These are phyloP conservation scores for Volucella bombylans DNA, from an alignment of 2,888 invertebrate species.

Conservation along the genomic window DNA sequence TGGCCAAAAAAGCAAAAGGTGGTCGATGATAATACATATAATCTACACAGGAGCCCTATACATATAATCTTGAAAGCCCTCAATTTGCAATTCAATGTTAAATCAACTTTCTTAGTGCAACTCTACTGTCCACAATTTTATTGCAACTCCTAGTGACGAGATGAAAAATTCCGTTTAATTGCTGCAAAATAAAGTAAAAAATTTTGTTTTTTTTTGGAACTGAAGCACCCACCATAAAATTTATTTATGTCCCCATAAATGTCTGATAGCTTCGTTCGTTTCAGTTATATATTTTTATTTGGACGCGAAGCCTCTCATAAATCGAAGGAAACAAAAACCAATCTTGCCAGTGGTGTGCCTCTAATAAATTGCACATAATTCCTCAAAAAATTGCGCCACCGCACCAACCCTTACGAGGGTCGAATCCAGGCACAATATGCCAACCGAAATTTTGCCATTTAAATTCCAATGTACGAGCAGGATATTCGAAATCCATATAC, in stretches of 20 bases:
- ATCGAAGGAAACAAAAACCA: constrained; percentile 23
- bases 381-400: constrained; percentile 62
- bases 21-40: too few species aligned
- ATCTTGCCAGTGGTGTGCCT: constrained; percentile 16
- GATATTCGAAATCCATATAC: constrained; percentile 15
- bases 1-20: too few species aligned
- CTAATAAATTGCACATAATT: constrained; percentile 56
- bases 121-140: too few species aligned
- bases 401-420: constrained; percentile 9
- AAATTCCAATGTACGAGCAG: constrained; percentile 24
- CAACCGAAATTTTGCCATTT: constrained; percentile 6
- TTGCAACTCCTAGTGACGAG: too few species aligned
- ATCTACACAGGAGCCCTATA: too few species aligned
- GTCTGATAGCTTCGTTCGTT: neutral
- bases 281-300: neutral
- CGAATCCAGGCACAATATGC: neutral
- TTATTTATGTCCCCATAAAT: neutral
- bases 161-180: too few species aligned
- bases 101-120: too few species aligned
- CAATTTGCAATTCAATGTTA: too few species aligned
- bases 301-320: constrained; percentile 22
- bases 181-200: neutral
- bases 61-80: too few species aligned
- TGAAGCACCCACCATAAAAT: neutral
- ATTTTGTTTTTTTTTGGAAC: neutral